phyloP scores from a whole-genome alignment of 1,140 invertebrate genomes.

The Matsumurasca onukii region DNA sequence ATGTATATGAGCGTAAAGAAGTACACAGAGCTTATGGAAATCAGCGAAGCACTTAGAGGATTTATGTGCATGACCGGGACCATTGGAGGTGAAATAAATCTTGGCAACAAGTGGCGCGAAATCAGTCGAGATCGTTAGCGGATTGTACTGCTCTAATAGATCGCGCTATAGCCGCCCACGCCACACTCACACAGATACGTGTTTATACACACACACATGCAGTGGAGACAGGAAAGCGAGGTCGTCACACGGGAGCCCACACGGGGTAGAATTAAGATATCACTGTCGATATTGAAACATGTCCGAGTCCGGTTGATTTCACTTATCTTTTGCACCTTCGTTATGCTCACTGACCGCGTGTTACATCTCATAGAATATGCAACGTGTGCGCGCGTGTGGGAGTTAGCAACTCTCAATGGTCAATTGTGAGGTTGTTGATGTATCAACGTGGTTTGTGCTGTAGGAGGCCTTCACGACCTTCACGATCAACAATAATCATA shows the following conservation, averaged over 20 bases:
- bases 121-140: neutral
- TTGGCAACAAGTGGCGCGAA: neutral
- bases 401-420: neutral
- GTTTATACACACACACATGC: too few species aligned
- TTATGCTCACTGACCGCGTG: neutral
- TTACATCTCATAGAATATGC: slow-evolving; percentile 1
- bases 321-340: neutral
- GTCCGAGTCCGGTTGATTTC: slow-evolving; percentile 1
- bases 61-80: neutral
- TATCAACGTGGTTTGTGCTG: too few species aligned
- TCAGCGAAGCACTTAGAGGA: slow-evolving; percentile 17
- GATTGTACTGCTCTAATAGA: slow-evolving; percentile 11
- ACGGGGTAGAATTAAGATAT: slow-evolving; percentile 9
- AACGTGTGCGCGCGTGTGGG: too few species aligned
- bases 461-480: too few species aligned
- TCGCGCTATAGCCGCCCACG: slow-evolving; percentile 10
- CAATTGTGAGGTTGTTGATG: neutral
- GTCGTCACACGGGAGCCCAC: too few species aligned
- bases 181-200: too few species aligned
- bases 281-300: slow-evolving; percentile 6
- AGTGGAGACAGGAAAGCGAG: too few species aligned
- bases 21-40: slow-evolving; percentile 7
- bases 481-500: too few species aligned
- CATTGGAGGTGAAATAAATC: slow-evolving; percentile 2
- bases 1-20: too few species aligned